Base-by-base conservation (phyloP, 2,797 vertebrate genomes). In the Urosaurus nigricauda region DNA sequence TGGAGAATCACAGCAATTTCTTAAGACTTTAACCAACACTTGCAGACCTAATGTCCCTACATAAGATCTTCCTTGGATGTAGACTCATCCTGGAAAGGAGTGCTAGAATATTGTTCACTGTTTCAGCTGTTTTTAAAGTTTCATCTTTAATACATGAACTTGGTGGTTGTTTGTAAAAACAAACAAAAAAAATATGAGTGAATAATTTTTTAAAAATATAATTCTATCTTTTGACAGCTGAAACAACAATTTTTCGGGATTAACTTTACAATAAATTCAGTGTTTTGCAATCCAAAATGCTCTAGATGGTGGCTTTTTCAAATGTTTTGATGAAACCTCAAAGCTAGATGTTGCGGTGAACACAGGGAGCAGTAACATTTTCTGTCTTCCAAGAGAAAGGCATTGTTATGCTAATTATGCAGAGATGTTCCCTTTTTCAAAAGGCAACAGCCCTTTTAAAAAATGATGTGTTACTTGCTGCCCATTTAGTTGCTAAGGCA, bases 191-290 rank as follows among this genome's bases (percentile, higher is more conserved):
- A 86, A 88, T 84, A 8, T 71, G 75, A 85, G 60, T 84, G 93
- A 92, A 21, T 51, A 29, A 53, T 47, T 51, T 51, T 47, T 26
- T 5, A 79, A 32, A 73, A 32, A 51, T 2, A 73, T 53, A 47
- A 68, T 40, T 29, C 6, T 56, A 79, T 80, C 43, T 70, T 87
- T 80, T 47, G 40, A 47, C 37, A 89, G 51, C 86, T 75, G 82
- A 58, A 93, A 88, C 74, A 93, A 68, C 63, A 93, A 88, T 93
- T 91, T 51, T 84, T 82, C 91, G 87, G 47, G 1, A 88, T 88
- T 90, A 83, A 91, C 47, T 88, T 84, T 89, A 79, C 84, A 83
- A 79, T 87, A 92, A 89, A 1, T 1, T 43, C 51, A 87, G 71
- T 79, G 88, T 90, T 93, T 93, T 88, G 90, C 81, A 70, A 85